These are phyloP conservation scores for Flabesymbios commensalis DNA, from an alignment of 2,888 invertebrate genomes.

Conservation along the genomic window DNA sequence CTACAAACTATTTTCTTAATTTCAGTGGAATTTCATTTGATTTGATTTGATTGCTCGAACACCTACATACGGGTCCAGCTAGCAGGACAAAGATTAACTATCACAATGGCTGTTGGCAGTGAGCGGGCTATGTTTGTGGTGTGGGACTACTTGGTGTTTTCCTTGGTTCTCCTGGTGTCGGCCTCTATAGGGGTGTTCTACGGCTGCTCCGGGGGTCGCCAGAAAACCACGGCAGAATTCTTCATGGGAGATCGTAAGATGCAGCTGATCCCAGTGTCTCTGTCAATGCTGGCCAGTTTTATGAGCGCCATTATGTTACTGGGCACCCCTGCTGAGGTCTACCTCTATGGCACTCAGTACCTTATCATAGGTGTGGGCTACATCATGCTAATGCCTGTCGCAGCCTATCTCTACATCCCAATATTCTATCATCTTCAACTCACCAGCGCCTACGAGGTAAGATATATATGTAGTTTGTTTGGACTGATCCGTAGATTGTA, in stretches of 20 bases:
- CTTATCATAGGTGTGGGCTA: slow-evolving; percentile 48
- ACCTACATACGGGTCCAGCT: too few species aligned
- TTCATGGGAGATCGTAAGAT: slow-evolving; percentile 54
- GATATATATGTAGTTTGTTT: neutral
- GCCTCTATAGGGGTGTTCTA: slow-evolving; percentile 52
- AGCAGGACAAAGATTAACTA: too few species aligned
- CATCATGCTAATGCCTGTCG: slow-evolving; percentile 46
- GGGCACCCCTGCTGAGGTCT: slow-evolving; percentile 57
- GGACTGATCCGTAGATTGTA: too few species aligned
- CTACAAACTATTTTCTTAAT: too few species aligned
- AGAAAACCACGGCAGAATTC: slow-evolving; percentile 46
- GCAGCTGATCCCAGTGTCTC: slow-evolving; percentile 47
- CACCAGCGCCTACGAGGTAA: slow-evolving; percentile 33
- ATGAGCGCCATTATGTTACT: slow-evolving; percentile 58
- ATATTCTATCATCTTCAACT: slow-evolving; percentile 29
- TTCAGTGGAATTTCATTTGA: too few species aligned
- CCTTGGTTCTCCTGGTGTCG: slow-evolving; percentile 44
- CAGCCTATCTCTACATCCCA: slow-evolving; percentile 31
- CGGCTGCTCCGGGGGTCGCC: slow-evolving; percentile 48
- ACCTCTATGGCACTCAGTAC: slow-evolving; percentile 56
- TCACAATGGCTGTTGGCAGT: too few species aligned
- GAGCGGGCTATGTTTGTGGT: too few species aligned
- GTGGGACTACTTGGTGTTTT: slow-evolving; percentile 53
- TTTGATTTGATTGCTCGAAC: too few species aligned
- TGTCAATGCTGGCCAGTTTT: slow-evolving; percentile 57